Conservation (phyloP, 2,113 vertebrate species). For the Montifringilla adamsi region DNA sequence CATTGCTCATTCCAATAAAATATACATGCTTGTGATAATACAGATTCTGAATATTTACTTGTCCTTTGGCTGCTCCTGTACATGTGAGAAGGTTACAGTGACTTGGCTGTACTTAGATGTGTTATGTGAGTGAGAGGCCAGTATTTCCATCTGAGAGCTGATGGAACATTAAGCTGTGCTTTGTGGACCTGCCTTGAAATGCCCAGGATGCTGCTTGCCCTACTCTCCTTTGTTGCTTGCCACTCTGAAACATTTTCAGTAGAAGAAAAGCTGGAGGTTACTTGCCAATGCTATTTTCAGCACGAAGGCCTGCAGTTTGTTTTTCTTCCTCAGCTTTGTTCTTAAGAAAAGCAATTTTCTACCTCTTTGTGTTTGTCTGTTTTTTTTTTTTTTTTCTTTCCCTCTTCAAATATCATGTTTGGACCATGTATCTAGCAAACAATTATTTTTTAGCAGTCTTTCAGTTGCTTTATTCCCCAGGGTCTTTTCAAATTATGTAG, state of each 20-base stretch:
- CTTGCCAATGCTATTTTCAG: conserved; percentile 47
- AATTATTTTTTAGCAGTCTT: conserved; percentile 52
- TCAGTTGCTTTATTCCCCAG: neutral
- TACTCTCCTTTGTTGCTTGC: conserved; percentile 39
- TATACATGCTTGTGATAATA: neutral
- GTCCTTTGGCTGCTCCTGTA: neutral
- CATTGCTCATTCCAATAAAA: neutral
- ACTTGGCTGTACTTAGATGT: neutral
- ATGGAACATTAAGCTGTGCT: conserved; percentile 16
- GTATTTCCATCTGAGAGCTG: neutral
- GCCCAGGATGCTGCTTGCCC: neutral
- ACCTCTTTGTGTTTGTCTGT: neutral
- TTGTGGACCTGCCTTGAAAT: conserved; percentile 33
- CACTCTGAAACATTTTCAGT: conserved; percentile 21
- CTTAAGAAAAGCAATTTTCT: conserved; percentile 32
- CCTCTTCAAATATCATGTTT: neutral
- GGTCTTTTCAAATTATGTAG: neutral
- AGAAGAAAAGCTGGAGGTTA: conserved; percentile 48
- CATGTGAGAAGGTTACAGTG: neutral
- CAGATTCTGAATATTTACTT: neutral
- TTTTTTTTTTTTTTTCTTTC: neutral
- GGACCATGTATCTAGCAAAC: conserved; percentile 12
- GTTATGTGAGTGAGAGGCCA: neutral
- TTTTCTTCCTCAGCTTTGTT: conserved; percentile 39
- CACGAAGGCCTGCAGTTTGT: neutral